Evolutionary conservation across 2,888 invertebrate species (phyloP), one percentile per base, ranked within the genome.

Genomic region (Tiliacea aurago): DNA sequence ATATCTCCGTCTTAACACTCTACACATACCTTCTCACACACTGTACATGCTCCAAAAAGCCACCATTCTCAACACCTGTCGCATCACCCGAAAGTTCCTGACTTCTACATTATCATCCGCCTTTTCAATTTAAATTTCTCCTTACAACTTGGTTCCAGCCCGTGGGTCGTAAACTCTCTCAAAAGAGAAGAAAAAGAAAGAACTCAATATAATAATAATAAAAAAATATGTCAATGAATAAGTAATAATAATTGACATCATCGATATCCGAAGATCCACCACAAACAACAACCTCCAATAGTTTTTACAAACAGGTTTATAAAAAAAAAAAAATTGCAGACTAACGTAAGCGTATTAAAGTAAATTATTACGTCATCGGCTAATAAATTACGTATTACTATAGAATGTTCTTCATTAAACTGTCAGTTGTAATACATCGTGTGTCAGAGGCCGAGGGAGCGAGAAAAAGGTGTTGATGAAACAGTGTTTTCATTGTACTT

Each of bases 311-410:
- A 56, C 66, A 28, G 11, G 68, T 69, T 62, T 33, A 10, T 49
- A 33, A 33, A 74, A 68, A 66, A 51, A 83, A 79, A 62, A 41
- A 7, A 53, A 75, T 69, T 62, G 4, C 13, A 9, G 10, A 61
- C 20, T 75, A 76, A 81, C 56, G 81, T 84, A 65, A 80, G 20
- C 9, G 9, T 43, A 18, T 15, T 43, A 69, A 66, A 66, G n/a
- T 15, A 13, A 43, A 49, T 37, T 0, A 9, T 84, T 23, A 66
- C 81, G 65, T 81, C 81, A 81, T 49, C 23, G 15, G 1, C 49
- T 68, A n/a, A 74, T 62, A 37, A 20, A 75, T 75, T 53, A 58
- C 55, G 18, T 65, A 65, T 80, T 45, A 53, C 41, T 58, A 67
- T 7, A 73, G 47, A 55, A 59, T 63, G 45, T 64, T 51, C n/a